These are phyloP conservation scores for Zosterops japonicus DNA, from an alignment of 2,113 vertebrate species.

Conservation along the genomic window DNA sequence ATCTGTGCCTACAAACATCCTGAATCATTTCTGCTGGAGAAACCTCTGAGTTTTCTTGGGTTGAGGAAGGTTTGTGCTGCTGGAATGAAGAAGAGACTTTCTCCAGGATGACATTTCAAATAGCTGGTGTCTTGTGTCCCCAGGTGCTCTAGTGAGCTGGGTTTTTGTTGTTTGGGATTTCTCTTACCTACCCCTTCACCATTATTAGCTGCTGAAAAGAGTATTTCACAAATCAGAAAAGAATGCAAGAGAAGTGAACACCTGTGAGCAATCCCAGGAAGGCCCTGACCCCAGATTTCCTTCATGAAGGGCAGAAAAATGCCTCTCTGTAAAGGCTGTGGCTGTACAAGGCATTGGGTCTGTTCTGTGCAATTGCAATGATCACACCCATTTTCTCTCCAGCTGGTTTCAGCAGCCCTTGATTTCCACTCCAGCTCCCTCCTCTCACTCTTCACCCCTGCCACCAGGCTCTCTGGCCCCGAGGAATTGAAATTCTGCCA, in stretches of 20 bases:
- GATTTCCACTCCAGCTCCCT: neutral
- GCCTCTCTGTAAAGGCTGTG: neutral
- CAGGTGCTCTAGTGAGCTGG: neutral
- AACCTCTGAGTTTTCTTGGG: neutral
- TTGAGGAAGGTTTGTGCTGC: neutral
- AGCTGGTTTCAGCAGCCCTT: neutral
- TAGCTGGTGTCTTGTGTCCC: neutral
- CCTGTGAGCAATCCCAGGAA: neutral
- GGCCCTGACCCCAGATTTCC: neutral
- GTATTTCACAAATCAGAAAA: neutral
- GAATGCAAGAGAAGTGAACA: neutral
- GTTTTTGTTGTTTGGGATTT: neutral
- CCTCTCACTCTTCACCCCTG: neutral
- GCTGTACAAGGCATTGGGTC: neutral
- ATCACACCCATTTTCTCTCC: neutral
- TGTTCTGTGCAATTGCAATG: rapidly evolving
- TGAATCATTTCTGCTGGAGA: neutral
- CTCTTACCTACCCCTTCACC: neutral
- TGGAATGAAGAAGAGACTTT: neutral
- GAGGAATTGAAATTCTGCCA: neutral
- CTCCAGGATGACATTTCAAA: neutral
- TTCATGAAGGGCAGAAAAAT: neutral
- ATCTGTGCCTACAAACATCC: neutral
- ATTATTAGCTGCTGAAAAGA: neutral
- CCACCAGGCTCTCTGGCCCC: rapidly evolving